Evolutionary conservation across 2,797 vertebrate species (phyloP).

Genomic region (Poliocrania exsul): DNA sequence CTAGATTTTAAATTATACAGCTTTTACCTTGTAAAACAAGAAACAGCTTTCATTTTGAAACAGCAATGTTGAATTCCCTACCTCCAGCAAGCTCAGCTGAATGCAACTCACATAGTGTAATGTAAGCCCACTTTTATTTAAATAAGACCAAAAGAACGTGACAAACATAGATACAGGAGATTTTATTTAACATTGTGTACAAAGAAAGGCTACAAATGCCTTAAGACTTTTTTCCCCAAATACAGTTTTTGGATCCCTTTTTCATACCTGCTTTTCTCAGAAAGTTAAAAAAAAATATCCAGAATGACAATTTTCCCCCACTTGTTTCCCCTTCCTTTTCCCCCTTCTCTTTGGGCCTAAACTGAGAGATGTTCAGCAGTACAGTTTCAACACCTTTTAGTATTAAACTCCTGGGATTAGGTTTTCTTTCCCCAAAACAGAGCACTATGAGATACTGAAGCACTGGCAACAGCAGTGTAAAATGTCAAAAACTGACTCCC

Average conservation of each 20-base stretch:
- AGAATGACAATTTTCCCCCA: constrained; percentile 12
- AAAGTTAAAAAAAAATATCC: constrained; percentile 6
- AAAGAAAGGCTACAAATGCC: constrained; percentile 89
- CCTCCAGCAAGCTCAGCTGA: background rate
- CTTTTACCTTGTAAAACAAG: background rate
- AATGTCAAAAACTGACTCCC: constrained; percentile 6
- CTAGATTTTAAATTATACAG: background rate
- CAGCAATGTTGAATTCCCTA: background rate
- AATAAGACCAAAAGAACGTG: constrained; percentile 21
- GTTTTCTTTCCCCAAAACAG: background rate
- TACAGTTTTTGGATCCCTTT: constrained; percentile 78
- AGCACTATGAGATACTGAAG: constrained; percentile 26
- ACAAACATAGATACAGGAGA: constrained; percentile 81
- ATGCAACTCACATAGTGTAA: background rate
- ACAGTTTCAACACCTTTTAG: background rate
- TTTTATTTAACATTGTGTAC: constrained; percentile 89
- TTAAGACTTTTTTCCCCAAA: constrained; percentile 67
- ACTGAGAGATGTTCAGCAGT: constrained; percentile 3
- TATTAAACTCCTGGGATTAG: background rate
- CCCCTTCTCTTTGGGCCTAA: constrained; percentile 6
- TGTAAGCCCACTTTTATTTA: background rate
- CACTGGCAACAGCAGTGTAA: constrained; percentile 11
- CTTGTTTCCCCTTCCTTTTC: background rate
- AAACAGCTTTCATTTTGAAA: background rate
- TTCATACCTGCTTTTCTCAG: constrained; percentile 75